Evolutionary conservation across 2,888 invertebrate species (phyloP).

Genomic region (Hesperia comma): DNA sequence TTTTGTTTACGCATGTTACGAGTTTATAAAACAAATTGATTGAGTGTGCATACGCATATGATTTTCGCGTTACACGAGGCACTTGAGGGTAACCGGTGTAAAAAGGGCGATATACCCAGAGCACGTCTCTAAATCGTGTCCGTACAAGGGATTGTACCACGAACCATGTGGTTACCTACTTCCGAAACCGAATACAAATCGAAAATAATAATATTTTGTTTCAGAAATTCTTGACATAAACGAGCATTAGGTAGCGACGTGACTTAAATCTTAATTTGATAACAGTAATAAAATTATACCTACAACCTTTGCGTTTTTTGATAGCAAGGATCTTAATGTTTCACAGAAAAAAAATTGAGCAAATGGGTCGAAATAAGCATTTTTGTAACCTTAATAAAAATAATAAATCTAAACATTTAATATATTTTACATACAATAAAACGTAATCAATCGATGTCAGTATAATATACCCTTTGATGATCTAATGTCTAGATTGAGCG

Average conservation of each 20-base stretch:
- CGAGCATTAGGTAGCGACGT: conserved; percentile 22
- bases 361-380: neutral
- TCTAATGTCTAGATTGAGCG: too few relatives aligned
- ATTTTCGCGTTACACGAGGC: conserved; percentile 16
- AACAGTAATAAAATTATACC: conserved; percentile 14
- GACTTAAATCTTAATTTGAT: conserved; percentile 27
- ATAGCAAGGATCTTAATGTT: neutral
- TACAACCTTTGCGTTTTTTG: neutral
- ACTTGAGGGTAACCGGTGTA: conserved; percentile 18
- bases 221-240: conserved; percentile 27
- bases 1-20: too few relatives aligned
- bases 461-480: too few relatives aligned
- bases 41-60: neutral
- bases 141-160: conserved; percentile 17
- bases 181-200: conserved; percentile 24
- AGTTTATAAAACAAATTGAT: neutral
- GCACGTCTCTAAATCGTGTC: conserved; percentile 19
- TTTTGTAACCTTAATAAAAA: too few relatives aligned
- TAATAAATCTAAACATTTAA: too few relatives aligned
- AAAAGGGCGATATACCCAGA: conserved; percentile 28
- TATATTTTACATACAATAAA: too few relatives aligned
- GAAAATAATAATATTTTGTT: conserved; percentile 33
- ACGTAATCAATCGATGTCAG: too few relatives aligned
- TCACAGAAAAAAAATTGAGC: neutral
- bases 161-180: conserved; percentile 22